Conservation (phyloP, 2,113 vertebrate genomes). For the Phodopus roborovskii region DNA sequence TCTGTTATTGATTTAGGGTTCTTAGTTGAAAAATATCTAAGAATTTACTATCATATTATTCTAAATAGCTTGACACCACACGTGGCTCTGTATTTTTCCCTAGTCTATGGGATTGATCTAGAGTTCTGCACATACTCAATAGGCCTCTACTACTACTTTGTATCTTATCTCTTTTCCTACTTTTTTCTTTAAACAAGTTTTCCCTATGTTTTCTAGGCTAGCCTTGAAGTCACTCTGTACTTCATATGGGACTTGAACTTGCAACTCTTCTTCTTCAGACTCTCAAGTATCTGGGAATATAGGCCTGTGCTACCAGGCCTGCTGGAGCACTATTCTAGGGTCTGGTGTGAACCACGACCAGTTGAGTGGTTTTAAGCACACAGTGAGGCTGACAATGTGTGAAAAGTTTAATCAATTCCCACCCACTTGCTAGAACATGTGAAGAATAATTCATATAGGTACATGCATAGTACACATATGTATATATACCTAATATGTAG, state of each 20-base stretch:
- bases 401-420: neutral
- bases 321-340: neutral
- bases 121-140: neutral
- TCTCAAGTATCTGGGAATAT: neutral
- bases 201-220: neutral
- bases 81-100: neutral
- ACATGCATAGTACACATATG: neutral
- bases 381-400: neutral
- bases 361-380: neutral
- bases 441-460: neutral
- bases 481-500: neutral
- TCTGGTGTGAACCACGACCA: neutral
- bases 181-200: neutral
- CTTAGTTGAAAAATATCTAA: conserved; percentile 16
- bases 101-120: neutral
- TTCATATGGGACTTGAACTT: neutral
- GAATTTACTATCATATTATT: conserved; percentile 3
- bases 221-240: neutral
- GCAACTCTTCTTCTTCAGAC: neutral
- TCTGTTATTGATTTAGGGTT: neutral
- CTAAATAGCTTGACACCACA: neutral
- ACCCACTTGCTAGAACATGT: neutral
- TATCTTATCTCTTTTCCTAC: neutral
- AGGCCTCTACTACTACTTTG: neutral
- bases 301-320: neutral